A percentile compares a stretch with the other conserved stretches of the same genome.
These are phyloP conservation scores for Tryphoninae sp. DNA, from an alignment of 2,888 invertebrate species.

Conservation along the genomic window DNA sequence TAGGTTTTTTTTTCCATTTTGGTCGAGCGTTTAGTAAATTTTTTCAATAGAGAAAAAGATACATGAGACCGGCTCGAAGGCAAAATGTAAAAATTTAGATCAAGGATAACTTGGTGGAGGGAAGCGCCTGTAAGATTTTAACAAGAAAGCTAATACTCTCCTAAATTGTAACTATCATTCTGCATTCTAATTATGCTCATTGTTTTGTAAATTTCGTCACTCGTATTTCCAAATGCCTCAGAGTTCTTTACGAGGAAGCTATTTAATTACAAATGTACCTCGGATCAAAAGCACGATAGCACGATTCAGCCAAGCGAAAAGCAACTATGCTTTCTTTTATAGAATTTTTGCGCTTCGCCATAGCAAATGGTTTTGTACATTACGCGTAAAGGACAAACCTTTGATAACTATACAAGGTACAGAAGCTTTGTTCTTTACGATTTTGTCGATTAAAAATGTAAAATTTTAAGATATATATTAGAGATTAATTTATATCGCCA, in stretches of 20 bases:
- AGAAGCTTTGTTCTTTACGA: background rate
- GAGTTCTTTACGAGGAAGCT: background rate
- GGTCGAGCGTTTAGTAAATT: conserved; percentile 36
- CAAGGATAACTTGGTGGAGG: background rate
- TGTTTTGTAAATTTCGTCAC: conserved; percentile 30
- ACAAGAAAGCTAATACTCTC: conserved; percentile 26
- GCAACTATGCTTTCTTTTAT: conserved; percentile 27
- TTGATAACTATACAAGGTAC: background rate
- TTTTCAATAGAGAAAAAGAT: conserved; percentile 29
- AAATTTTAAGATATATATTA: conserved; percentile 42
- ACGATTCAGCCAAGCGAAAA: conserved; percentile 8
- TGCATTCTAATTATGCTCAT: conserved; percentile 23
- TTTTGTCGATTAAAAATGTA: conserved; percentile 39
- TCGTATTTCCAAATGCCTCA: background rate
- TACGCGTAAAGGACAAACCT: background rate
- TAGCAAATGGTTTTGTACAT: conserved; percentile 46
- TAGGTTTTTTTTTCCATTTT: conserved; percentile 21
- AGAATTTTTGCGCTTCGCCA: conserved; percentile 40
- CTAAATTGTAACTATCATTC: conserved; percentile 27
- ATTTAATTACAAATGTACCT: conserved; percentile 10
- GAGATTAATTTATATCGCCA: conserved; percentile 54
- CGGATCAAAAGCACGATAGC: conserved; percentile 37
- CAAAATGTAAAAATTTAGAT: conserved; percentile 3
- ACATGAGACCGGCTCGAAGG: conserved; percentile 18
- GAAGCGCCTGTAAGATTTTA: conserved; percentile 8